Evolutionary conservation across 1,140 invertebrate species (phyloP).

Genomic region (Pseudachorutes palmiensis): DNA sequence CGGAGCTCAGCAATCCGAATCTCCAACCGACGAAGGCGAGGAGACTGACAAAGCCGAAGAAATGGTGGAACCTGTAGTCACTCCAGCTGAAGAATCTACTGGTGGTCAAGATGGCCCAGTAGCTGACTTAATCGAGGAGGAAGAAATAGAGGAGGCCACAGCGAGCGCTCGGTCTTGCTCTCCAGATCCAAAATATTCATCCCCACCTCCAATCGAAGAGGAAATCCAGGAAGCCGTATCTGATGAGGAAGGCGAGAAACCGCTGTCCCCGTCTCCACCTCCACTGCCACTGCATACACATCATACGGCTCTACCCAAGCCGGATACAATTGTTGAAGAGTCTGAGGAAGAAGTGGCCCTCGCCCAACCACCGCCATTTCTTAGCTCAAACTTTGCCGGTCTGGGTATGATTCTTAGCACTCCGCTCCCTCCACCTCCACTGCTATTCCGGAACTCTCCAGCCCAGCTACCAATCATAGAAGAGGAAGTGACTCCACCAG

Average conservation of each 20-base stretch:
- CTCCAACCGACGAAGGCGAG: too few species aligned
- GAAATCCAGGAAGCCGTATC: neutral
- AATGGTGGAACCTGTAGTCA: too few species aligned
- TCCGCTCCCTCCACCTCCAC: neutral
- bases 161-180: neutral
- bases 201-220: neutral
- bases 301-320: neutral
- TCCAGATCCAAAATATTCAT: neutral
- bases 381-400: neutral
- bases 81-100: too few species aligned
- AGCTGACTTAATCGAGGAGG: too few species aligned
- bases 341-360: constrained; percentile 3
- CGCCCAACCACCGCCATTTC: neutral
- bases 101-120: too few species aligned
- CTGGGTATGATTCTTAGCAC: neutral
- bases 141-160: neutral
- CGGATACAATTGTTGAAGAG: constrained; percentile 16
- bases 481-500: neutral
- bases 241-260: neutral
- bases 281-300: constrained; percentile 6
- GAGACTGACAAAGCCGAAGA: too few species aligned
- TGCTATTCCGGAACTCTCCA: neutral
- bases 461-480: constrained; percentile 8
- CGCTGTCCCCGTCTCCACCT: constrained; percentile 16
- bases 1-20: too few species aligned